Percentiles rank a stretch among this genome's conserved stretches.
Evolutionary conservation across 2,888 invertebrate species (phyloP).

Genomic region (Agrochola litura): DNA sequence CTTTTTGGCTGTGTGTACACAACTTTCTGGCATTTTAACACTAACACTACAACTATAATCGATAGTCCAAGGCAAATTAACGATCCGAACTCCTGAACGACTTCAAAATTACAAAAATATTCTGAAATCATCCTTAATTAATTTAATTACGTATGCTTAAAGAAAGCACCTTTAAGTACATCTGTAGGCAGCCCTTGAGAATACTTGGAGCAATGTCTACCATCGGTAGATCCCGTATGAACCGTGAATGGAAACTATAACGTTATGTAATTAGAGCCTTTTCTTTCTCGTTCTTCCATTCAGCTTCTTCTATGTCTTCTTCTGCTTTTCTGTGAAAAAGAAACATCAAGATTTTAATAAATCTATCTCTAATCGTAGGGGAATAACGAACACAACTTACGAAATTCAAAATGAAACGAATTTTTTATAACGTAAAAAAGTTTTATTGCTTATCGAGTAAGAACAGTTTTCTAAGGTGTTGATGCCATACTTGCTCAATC

Average conservation of each 20-base stretch:
- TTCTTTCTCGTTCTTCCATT: conserved; percentile 70
- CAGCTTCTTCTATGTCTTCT: conserved; percentile 65
- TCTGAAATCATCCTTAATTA: conserved; percentile 23
- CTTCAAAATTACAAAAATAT: conserved; percentile 45
- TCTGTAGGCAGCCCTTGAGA: conserved; percentile 27
- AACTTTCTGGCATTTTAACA: too few relatives aligned
- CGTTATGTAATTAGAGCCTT: conserved; percentile 61
- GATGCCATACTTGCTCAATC: neutral
- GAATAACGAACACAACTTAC: neutral
- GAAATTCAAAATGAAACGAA: conserved; percentile 1
- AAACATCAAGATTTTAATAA: neutral
- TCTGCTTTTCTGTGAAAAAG: conserved; percentile 67
- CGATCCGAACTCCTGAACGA: neutral
- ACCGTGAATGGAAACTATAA: neutral
- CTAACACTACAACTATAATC: neutral
- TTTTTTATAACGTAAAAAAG: neutral
- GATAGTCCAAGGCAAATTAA: conserved; percentile 22
- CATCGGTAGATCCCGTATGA: conserved; percentile 14
- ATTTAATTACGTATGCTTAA: conserved; percentile 41
- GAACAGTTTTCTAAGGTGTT: neutral
- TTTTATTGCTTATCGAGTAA: conserved; percentile 1
- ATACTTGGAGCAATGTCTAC: conserved; percentile 40
- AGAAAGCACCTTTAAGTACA: conserved; percentile 60
- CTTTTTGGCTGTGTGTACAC: neutral
- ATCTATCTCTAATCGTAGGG: too few relatives aligned